Evolutionary conservation across 2,888 invertebrate species (phyloP).

Genomic region (Nephrotoma guestfalica): DNA sequence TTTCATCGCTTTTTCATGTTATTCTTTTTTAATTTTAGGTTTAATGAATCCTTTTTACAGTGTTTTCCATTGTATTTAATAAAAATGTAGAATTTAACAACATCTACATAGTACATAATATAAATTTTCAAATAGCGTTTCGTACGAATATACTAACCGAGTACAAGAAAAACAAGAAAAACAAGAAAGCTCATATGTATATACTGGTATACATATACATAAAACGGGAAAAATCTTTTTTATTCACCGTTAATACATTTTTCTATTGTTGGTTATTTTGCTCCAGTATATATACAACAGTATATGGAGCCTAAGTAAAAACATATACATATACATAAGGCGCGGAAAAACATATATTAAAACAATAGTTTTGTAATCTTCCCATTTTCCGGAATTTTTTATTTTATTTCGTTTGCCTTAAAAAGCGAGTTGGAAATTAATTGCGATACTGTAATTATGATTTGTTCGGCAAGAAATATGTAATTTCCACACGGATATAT

Average conservation of each 20-base stretch:
- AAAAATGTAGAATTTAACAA: not conserved
- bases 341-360: not conserved
- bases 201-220: not conserved
- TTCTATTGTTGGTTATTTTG: not conserved
- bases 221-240: not conserved
- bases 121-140: not conserved
- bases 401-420: not conserved
- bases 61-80: not conserved
- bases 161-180: not conserved
- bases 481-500: not conserved
- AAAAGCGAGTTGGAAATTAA: not conserved
- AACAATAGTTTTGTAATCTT: not conserved
- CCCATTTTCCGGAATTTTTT: not conserved
- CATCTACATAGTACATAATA: not conserved
- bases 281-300: not conserved
- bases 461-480: not conserved
- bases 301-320: not conserved
- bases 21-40: not conserved
- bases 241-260: not conserved
- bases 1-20: not conserved
- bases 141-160: not conserved
- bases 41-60: not conserved
- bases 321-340: not conserved
- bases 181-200: not conserved
- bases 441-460: not conserved